Evolutionary conservation across 2,113 vertebrate genomes (phyloP).

Genomic region (Gobiocypris rarus): DNA sequence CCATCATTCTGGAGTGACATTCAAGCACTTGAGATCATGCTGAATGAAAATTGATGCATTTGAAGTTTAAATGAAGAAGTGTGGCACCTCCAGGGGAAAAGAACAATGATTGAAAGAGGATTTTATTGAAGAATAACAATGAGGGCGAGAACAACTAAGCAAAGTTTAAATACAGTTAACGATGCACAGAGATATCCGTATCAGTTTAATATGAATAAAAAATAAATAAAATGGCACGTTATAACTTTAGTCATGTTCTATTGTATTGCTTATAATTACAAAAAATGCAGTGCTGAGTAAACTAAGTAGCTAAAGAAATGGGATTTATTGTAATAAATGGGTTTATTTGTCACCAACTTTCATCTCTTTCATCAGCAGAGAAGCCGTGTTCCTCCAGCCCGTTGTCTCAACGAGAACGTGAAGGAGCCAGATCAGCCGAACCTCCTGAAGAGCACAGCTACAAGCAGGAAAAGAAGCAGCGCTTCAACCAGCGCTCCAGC

Average conservation of each 20-base stretch:
- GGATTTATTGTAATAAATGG: not conserved
- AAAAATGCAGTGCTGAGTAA: not conserved
- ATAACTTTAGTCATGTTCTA: not conserved
- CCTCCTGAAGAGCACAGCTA: constrained; percentile 84
- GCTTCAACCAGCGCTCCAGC: constrained; percentile 83
- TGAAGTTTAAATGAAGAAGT: not conserved
- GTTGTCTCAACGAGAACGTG: constrained; percentile 75
- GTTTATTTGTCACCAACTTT: not conserved
- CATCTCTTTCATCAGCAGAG: constrained; percentile 27
- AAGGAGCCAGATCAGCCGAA: constrained; percentile 76
- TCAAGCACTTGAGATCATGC: not conserved
- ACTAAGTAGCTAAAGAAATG: not conserved
- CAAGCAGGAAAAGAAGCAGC: constrained; percentile 89
- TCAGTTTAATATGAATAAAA: too few species aligned
- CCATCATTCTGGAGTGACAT: not conserved
- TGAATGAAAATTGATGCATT: not conserved
- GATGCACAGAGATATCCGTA: not conserved
- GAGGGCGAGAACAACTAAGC: not conserved
- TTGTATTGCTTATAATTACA: not conserved
- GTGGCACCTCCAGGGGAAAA: not conserved
- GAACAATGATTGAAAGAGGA: not conserved
- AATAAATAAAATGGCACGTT: not conserved
- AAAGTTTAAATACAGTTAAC: not conserved
- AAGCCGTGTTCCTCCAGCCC: constrained; percentile 69
- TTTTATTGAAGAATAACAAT: not conserved